These are phyloP conservation scores for Pharmacophagus antenor DNA, from an alignment of 2,888 invertebrate genomes.

Conservation along the genomic window DNA sequence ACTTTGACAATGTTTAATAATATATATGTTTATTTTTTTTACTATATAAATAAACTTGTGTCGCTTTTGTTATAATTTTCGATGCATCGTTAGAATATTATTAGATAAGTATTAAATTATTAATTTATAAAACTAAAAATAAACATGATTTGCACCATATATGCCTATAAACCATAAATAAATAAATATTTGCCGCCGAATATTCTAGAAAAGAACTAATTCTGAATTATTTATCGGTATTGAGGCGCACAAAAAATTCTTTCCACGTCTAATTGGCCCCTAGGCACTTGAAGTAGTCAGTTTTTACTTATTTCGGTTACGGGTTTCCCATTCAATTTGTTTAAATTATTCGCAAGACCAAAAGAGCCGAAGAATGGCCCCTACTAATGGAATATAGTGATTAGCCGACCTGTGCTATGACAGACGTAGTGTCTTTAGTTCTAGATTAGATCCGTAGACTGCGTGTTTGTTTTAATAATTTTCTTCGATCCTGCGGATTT, in stretches of 20 bases:
- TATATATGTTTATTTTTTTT: no score
- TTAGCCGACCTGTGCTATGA: not conserved
- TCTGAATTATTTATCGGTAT: not conserved
- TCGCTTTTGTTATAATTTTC: no score
- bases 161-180: no score
- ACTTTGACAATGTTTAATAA: no score
- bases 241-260: not conserved
- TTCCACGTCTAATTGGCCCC: constrained; percentile 5
- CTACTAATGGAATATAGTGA: not conserved
- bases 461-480: not conserved
- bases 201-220: not conserved
- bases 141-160: no score
- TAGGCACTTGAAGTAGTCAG: not conserved
- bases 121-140: no score
- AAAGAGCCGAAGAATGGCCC: not conserved
- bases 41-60: no score
- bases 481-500: not conserved
- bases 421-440: no score
- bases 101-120: no score
- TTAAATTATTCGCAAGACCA: not conserved
- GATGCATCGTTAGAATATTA: no score
- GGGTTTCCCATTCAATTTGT: constrained; percentile 19
- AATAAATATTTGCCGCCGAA: not conserved
- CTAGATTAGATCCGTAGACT: not conserved
- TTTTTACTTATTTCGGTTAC: constrained; percentile 14